Evolutionary conservation across 2,797 vertebrate genomes (phyloP).

Genomic region (Gorsachius magnificus): DNA sequence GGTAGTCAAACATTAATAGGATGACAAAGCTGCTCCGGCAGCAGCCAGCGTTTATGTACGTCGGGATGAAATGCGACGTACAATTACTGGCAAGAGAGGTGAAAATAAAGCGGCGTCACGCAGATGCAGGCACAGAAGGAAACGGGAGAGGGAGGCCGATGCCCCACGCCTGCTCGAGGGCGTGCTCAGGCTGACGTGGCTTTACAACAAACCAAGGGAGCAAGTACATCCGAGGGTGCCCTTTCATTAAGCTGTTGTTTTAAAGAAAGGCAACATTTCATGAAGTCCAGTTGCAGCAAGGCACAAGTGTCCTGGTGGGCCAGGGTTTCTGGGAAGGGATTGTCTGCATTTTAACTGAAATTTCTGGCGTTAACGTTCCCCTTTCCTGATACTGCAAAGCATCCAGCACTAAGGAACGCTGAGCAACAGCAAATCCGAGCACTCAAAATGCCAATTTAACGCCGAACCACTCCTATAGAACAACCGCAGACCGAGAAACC

Average conservation of each 20-base stretch:
- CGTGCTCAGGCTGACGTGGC: not conserved
- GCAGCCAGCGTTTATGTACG: not conserved
- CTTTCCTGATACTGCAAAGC: rapidly evolving
- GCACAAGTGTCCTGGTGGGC: not conserved
- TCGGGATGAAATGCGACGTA: rapidly evolving
- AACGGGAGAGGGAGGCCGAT: not conserved
- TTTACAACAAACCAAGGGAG: not conserved
- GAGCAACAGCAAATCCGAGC: not conserved
- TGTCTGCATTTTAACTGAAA: not conserved
- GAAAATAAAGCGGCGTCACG: not conserved
- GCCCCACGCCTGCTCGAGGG: not conserved
- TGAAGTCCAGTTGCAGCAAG: not conserved
- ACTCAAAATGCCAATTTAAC: not conserved
- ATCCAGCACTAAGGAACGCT: not conserved
- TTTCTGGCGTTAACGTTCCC: not conserved
- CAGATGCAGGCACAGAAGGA: not conserved
- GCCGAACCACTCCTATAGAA: not conserved
- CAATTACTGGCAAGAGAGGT: not conserved
- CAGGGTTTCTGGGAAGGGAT: not conserved
- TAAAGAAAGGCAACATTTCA: not conserved
- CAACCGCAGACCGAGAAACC: not conserved
- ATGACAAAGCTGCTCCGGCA: not conserved
- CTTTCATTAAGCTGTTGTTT: not conserved
- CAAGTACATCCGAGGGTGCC: not conserved
- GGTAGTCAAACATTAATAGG: rapidly evolving